A percentile compares a stretch with the other conserved stretches of the same genome.
These are phyloP conservation scores for Beroe forskalii DNA, from an alignment of 37 sponge, comb jelly and placozoan species.

Conservation along the genomic window DNA sequence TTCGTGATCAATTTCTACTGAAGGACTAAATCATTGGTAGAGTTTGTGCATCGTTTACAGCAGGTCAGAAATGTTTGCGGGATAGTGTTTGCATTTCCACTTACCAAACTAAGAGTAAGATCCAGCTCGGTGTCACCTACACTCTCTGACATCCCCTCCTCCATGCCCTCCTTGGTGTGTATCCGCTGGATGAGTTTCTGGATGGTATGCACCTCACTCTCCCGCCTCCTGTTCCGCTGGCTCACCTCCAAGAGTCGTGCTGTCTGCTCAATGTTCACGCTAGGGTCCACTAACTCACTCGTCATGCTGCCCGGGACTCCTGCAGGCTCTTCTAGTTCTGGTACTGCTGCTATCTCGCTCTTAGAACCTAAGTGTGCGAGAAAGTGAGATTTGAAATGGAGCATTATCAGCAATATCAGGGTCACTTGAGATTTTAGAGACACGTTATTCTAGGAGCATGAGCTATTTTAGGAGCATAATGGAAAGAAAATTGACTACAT, in stretches of 20 bases:
- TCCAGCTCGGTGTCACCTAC: background rate
- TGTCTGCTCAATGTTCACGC: conserved; percentile 14
- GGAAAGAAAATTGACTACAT: too few relatives aligned
- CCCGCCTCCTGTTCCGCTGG: background rate
- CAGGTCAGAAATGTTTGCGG: background rate
- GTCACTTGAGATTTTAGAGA: too few relatives aligned
- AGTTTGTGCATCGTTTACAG: background rate
- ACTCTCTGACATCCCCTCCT: background rate
- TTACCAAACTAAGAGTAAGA: background rate
- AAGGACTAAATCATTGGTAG: too few relatives aligned
- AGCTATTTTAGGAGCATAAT: too few relatives aligned
- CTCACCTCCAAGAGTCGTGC: background rate
- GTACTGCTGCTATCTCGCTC: too few relatives aligned
- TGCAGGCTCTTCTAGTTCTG: too few relatives aligned
- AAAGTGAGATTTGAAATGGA: too few relatives aligned
- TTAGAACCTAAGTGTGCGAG: too few relatives aligned
- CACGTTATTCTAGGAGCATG: too few relatives aligned
- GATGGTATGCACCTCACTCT: background rate
- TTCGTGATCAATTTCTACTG: background rate
- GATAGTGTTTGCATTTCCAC: too few relatives aligned
- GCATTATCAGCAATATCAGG: too few relatives aligned
- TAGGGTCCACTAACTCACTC: conserved; percentile 15
- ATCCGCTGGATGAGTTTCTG: conserved; percentile 10
- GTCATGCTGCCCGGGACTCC: too few relatives aligned
- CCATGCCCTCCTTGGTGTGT: background rate